A percentile compares a stretch with the other conserved stretches of the same genome.
Conservation (phyloP, 2,888 invertebrate species). For the Drosophila barbarae region DNA sequence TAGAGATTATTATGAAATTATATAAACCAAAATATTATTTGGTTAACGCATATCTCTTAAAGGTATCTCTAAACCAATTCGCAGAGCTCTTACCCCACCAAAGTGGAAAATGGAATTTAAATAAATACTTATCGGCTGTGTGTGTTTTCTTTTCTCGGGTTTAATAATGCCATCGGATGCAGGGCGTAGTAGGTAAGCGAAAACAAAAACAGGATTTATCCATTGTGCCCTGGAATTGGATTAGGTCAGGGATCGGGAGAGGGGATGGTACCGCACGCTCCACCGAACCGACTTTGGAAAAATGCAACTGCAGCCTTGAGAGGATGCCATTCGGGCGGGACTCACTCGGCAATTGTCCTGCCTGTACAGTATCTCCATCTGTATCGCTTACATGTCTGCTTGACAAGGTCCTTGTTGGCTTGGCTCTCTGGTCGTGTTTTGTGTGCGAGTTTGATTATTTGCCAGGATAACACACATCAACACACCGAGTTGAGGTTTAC, state of each 20-base stretch:
- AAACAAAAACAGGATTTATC: constrained; percentile 71
- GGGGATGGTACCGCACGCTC: constrained; percentile 48
- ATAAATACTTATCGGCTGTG: constrained; percentile 28
- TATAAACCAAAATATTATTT: background rate
- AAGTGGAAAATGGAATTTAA: constrained; percentile 24
- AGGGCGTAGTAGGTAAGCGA: constrained; percentile 15
- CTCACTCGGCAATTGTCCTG: constrained; percentile 42
- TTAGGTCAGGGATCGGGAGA: constrained; percentile 59
- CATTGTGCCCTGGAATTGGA: constrained; percentile 71
- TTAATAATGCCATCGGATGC: constrained; percentile 16
- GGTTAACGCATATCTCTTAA: constrained; percentile 8
- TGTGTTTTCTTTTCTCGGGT: constrained; percentile 31
- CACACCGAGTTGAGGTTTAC: constrained; percentile 47
- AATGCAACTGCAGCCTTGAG: constrained; percentile 48
- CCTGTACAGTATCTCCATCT: constrained; percentile 49
- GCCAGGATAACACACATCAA: constrained; percentile 64
- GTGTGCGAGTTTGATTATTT: constrained; percentile 58
- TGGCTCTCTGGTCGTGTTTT: constrained; percentile 40
- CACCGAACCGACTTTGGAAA: constrained; percentile 46
- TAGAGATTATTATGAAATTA: background rate
- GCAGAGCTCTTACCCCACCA: background rate
- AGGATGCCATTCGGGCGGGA: constrained; percentile 29
- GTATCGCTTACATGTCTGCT: constrained; percentile 66
- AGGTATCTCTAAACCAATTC: background rate
- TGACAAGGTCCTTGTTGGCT: constrained; percentile 64